A percentile compares a stretch with the other conserved stretches of the same genome.
Conservation (phyloP, 2,797 vertebrate species). For the Cryptoblepharus egeriae region DNA sequence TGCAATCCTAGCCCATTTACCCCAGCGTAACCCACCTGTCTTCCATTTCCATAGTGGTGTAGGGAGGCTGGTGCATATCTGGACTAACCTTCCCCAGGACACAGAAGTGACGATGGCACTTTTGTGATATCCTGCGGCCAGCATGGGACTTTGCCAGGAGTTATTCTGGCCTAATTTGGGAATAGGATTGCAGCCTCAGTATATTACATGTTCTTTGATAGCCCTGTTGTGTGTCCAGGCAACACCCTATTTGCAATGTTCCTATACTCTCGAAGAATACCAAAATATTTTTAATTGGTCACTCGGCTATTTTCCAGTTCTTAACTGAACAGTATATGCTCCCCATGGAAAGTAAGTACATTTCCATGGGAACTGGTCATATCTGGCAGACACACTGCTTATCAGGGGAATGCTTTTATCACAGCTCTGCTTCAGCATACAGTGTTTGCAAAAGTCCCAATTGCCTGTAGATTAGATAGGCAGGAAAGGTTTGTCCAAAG, state of each 20-base stretch:
- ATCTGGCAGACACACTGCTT: background rate
- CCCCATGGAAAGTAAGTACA: constrained; percentile 24
- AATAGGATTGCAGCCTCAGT: too few species aligned
- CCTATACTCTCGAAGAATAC: background rate
- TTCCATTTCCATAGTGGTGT: too few species aligned
- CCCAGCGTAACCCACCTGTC: too few species aligned
- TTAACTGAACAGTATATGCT: background rate
- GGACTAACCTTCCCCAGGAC: too few species aligned
- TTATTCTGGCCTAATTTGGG: too few species aligned
- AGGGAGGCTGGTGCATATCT: too few species aligned
- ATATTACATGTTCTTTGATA: background rate
- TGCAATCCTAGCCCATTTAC: too few species aligned
- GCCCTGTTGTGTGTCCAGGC: background rate
- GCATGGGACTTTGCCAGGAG: too few species aligned
- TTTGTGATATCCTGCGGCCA: too few species aligned
- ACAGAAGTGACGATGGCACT: too few species aligned
- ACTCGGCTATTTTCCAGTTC: constrained; percentile 11
- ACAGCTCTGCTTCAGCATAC: background rate
- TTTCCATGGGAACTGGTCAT: background rate
- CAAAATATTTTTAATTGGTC: constrained; percentile 17
- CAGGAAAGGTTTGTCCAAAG: background rate
- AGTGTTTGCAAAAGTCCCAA: background rate
- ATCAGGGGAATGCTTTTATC: background rate
- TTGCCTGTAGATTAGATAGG: constrained; percentile 14
- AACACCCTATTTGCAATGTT: background rate